Base-by-base conservation (phyloP, 2,113 vertebrate genomes). In the Sprattus sprattus region DNA sequence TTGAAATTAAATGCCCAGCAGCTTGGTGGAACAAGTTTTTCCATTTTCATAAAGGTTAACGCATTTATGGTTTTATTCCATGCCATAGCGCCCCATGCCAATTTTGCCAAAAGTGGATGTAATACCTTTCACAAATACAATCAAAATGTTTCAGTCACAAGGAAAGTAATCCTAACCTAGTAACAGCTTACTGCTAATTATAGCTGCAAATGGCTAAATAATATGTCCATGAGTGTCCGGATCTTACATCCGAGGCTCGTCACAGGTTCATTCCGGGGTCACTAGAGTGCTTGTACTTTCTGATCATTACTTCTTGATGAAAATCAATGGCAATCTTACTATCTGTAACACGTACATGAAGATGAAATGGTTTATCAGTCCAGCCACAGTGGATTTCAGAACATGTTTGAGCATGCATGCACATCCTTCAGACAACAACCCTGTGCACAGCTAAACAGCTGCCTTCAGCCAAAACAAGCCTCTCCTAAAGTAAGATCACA, bases 11-110 rank as follows among this genome's bases (percentile, higher is more conserved):
- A 89, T 88, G 44, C 80, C 71, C 54, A 85, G 80, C 85, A 87
- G 83, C 84, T 87, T n/a, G 32, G 81, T 83, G 64, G 87, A 85
- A 86, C 87, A 85, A 81, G 67, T 85, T 88, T 85, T 78, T 90
- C 90, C 88, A 86, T 90, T 91, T 91, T 90, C 85, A 84, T 45
- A 92, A 93, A 92, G 91, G 92, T 92, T 92, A 93, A 92, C 90
- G 88, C 83, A 90, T 92, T 92, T 92, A 90, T 91, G 90, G 82
- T 32, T 89, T 91, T 88, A 84, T 54, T 81, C 90, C 67, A 75
- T 75, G 28, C 67, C 11, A 13, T 22, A 22, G 60, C 25, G 20
- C n/a, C 60, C 8, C 7, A 64, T 75, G 15, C 28, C 15, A 10
- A 39, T 75, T 75, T 75, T 16, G 4, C n/a, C n/a, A n/a, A 13